Conservation (phyloP, 2,888 invertebrate species). For the Synergus japonicus region DNA sequence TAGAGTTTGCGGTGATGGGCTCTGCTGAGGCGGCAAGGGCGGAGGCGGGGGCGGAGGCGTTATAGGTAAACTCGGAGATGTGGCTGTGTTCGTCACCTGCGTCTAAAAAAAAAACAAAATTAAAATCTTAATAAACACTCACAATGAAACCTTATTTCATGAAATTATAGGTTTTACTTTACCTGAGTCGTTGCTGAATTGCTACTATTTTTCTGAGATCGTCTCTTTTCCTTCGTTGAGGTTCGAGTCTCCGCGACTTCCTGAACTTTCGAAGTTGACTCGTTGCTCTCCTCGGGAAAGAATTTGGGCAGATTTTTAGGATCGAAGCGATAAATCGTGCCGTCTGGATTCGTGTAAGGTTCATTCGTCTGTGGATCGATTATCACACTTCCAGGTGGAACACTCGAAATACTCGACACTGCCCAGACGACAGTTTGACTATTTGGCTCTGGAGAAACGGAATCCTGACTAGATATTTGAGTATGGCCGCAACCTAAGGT, state of each 20-base stretch:
- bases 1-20: conserved; percentile 65
- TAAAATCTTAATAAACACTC: neutral
- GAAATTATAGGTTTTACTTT: neutral
- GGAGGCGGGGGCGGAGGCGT: conserved; percentile 63
- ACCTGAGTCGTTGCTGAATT: conserved; percentile 24
- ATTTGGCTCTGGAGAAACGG: conserved; percentile 64
- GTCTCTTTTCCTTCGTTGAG: conserved; percentile 32
- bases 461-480: conserved; percentile 75
- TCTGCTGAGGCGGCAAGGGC: conserved; percentile 52
- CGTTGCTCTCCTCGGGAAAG: conserved; percentile 50
- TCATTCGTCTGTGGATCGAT: conserved; percentile 92
- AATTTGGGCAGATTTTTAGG: conserved; percentile 83
- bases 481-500: conserved; percentile 69
- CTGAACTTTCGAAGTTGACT: conserved; percentile 31
- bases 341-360: conserved; percentile 87
- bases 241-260: conserved; percentile 41
- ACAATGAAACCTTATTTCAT: no score
- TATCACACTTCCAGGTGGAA: conserved; percentile 92
- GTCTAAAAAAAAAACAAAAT: neutral
- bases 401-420: conserved; percentile 90
- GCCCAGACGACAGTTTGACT: conserved; percentile 87
- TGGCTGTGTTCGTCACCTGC: conserved; percentile 70
- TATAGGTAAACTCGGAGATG: conserved; percentile 72
- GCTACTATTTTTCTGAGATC: conserved; percentile 41
- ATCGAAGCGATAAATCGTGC: conserved; percentile 87